Conservation (phyloP, 37 sponge, comb jelly and placozoan species). For the Trichoplax adhaerens region DNA sequence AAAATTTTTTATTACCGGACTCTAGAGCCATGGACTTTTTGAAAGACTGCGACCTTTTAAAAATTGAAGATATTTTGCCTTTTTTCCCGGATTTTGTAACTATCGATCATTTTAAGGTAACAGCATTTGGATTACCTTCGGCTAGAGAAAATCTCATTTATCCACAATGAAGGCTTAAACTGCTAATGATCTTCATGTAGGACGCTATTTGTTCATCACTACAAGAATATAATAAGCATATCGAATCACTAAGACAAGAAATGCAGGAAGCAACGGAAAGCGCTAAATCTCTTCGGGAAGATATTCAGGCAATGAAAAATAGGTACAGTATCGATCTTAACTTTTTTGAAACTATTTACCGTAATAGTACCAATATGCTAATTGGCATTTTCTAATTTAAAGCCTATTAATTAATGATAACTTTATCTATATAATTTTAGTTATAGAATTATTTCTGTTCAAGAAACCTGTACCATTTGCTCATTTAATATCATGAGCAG, state of each 20-base stretch:
- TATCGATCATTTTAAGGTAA: conserved; percentile 85
- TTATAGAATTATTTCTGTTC: conserved; percentile 44
- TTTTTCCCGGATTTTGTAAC: conserved; percentile 85
- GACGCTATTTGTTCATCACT: conserved; percentile 87
- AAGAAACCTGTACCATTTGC: conserved; percentile 56
- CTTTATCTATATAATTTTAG: conserved; percentile 18
- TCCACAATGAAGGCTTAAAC: not conserved
- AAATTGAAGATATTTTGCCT: conserved; percentile 88
- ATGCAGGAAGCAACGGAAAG: conserved; percentile 87
- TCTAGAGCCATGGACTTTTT: conserved; percentile 62
- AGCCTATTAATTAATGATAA: not conserved
- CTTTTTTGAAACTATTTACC: not conserved
- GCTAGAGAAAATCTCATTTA: not conserved
- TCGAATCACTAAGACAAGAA: conserved; percentile 59
- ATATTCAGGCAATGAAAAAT: conserved; percentile 75
- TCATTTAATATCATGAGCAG: conserved; percentile 46
- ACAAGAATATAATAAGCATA: conserved; percentile 69
- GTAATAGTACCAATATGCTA: not conserved
- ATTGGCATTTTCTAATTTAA: not conserved
- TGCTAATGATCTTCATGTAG: conserved; percentile 7
- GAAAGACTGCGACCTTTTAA: conserved; percentile 54
- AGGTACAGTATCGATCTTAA: conserved; percentile 23
- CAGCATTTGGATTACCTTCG: not conserved
- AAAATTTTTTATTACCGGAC: not conserved
- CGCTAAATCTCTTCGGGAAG: conserved; percentile 63